Conservation (phyloP, 53 echinoderm and acorn worm species). For the Henricia sp. region DNA sequence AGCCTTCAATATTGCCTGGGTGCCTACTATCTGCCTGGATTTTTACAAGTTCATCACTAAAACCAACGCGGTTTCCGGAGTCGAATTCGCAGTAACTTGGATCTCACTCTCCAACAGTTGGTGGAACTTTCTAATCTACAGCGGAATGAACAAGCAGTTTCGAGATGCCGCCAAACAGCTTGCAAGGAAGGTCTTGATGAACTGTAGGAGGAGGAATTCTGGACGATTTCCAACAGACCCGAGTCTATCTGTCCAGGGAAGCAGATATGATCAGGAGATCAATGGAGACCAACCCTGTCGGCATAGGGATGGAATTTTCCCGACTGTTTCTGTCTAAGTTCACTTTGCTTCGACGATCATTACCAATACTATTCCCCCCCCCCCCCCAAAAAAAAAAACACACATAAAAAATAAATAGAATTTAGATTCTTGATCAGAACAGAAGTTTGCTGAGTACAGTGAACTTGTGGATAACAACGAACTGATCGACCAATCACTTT, state of each 20-base stretch:
- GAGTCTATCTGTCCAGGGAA: background rate
- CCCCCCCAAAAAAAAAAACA: too few relatives aligned
- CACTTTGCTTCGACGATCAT: too few relatives aligned
- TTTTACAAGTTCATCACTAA: conserved; percentile 36
- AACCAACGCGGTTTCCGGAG: background rate
- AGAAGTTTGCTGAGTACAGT: too few relatives aligned
- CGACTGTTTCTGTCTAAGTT: too few relatives aligned
- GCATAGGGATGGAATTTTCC: too few relatives aligned
- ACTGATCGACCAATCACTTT: too few relatives aligned
- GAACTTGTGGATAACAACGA: too few relatives aligned
- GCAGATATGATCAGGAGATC: background rate
- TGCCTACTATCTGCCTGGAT: conserved; percentile 23
- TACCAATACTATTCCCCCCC: too few relatives aligned
- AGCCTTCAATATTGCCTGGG: conserved; percentile 56
- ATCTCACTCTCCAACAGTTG: conserved; percentile 49
- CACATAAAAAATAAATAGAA: too few relatives aligned
- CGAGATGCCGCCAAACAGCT: conserved; percentile 30
- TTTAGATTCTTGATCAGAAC: too few relatives aligned
- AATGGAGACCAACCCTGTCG: too few relatives aligned
- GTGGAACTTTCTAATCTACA: conserved; percentile 67
- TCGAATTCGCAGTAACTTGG: conserved; percentile 30
- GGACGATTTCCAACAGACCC: background rate
- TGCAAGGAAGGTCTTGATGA: conserved; percentile 3
- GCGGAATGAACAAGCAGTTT: conserved; percentile 53
- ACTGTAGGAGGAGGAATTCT: background rate